Base-by-base conservation (phyloP, 2,113 vertebrate genomes). In the Spea multiplicata region DNA sequence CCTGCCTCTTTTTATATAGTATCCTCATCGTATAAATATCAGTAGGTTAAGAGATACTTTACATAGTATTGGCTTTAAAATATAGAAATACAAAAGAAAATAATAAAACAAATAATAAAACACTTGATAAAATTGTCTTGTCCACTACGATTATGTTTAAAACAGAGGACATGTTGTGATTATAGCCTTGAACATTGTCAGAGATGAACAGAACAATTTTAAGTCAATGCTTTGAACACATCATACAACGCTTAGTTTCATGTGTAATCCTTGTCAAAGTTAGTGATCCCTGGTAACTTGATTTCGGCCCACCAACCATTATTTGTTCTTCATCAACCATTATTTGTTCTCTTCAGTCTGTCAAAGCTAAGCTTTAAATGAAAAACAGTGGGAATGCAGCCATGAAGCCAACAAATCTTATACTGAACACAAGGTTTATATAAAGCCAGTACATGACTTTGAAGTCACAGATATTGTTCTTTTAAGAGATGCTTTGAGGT, bases 271-370 rank as follows among this genome's bases (percentile, higher is more conserved):
- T 71, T 71, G 6, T 55, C 50, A 53, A 48, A 44, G 50, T 53
- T 71, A 13, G 49, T 71, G 70, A 71, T 52, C 70, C 70, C 48
- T 71, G 30, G 50, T n/a, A 55, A 8, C 16, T 30, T 71, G 50
- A 53, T 55, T 71, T 44, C 6, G 5, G 17, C n/a, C 48, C 30
- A 44, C 16, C 70, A 71, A 52, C 30, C 50, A 71, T 55, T 71
- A 71, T 71, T 71, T 52, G 30, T 71, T 71, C 50, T 16, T 16
- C 8, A 71, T 49, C 55, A 71, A 55, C 3, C 12, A 71, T 71
- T 30, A 30, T 30, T 30, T 30, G 30, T 30, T 30, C 30, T 30
- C 55, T 52, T 12, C 10, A 55, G 50, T 13, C 30, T 69, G 67
- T 55, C 70, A 71, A 17, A 44, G 17, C 13, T 71, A 71, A 71